Evolutionary conservation across 2,113 vertebrate genomes (phyloP), one percentile per base, ranked within the genome.

Genomic region (Hypomesus transpacificus): DNA sequence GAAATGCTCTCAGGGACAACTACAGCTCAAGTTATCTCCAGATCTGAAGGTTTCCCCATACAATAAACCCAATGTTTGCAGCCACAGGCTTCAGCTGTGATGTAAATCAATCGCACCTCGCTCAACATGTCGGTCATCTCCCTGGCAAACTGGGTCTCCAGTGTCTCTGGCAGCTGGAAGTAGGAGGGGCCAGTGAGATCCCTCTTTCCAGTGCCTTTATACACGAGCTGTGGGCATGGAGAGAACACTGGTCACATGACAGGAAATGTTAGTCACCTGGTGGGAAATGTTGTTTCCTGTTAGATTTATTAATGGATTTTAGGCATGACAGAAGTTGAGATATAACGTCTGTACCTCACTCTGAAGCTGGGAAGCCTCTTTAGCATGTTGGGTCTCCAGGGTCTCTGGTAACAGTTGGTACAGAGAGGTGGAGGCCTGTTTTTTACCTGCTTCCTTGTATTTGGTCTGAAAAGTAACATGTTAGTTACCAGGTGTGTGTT

Each of bases 381-480:
- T 92, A 2, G 93, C 93, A 74, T 94, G 93, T 16, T 90, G 92
- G n/a, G 90, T 95, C 71, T 95, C 92, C 18, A 91, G 90, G 59
- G 94, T 95, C 51, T 92, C 91, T 31, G 93, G 92, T 90, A 94
- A 92, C 85, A 84, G 88, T 68, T 90, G 90, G 78, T 94, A 95
- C 6, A 94, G 82, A 71, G 87, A 86, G 57, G 88, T 92, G 52
- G 90, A 88, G 68, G 92, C 87, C 26, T 88, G 86, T 18, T 89
- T 87, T 80, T 93, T 95, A 58, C 85, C 80, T 70, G 74, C 88
- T 70, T 89, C 89, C 87, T 93, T 95, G 70, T 95, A 95, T 67
- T 52, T 66, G n/a, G 21, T 22, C 65, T 66, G 65, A 52, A 17
- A 64, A 59, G 20, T 20, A 59, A 59, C n/a, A 59, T 46, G 39